These are phyloP conservation scores for Melanerpes aurifrons DNA, from an alignment of 2,113 vertebrate species.

Conservation along the genomic window DNA sequence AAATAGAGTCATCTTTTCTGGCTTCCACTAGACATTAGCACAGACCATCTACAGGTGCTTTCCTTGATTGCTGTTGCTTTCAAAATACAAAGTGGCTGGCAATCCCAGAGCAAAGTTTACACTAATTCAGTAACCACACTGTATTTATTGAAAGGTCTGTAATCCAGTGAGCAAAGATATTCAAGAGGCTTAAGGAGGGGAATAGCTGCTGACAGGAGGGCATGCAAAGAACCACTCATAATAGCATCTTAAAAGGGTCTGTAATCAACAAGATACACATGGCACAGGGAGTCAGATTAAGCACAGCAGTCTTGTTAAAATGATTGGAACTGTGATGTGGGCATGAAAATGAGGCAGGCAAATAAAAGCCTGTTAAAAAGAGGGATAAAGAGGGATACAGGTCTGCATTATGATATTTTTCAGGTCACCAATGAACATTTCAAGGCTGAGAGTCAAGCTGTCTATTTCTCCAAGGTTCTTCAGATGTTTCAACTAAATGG, in stretches of 20 bases:
- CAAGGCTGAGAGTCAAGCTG: conserved; percentile 40
- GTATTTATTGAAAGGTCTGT: conserved; percentile 54
- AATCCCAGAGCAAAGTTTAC: conserved; percentile 58
- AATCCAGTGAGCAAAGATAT: conserved; percentile 58
- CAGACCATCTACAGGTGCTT: conserved; percentile 7
- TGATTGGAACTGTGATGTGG: conserved; percentile 8
- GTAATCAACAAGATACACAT: conserved; percentile 65
- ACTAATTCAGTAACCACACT: conserved; percentile 57
- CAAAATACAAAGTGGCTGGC: background rate
- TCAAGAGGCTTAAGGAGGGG: conserved; percentile 59
- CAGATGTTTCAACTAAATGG: background rate
- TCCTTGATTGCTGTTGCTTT: background rate
- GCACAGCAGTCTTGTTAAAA: background rate
- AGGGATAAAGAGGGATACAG: conserved; percentile 15
- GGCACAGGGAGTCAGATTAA: conserved; percentile 62
- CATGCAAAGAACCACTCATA: conserved; percentile 58
- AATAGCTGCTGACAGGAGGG: conserved; percentile 68
- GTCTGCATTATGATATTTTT: conserved; percentile 31
- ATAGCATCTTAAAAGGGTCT: conserved; percentile 66
- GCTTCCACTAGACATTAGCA: background rate
- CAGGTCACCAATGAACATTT: conserved; percentile 40
- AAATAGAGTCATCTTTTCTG: background rate
- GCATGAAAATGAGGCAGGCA: conserved; percentile 47
- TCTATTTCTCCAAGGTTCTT: background rate
- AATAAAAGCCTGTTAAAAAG: conserved; percentile 44